Conservation (phyloP, 1,140 invertebrate genomes). For the Drosophila melanica region DNA sequence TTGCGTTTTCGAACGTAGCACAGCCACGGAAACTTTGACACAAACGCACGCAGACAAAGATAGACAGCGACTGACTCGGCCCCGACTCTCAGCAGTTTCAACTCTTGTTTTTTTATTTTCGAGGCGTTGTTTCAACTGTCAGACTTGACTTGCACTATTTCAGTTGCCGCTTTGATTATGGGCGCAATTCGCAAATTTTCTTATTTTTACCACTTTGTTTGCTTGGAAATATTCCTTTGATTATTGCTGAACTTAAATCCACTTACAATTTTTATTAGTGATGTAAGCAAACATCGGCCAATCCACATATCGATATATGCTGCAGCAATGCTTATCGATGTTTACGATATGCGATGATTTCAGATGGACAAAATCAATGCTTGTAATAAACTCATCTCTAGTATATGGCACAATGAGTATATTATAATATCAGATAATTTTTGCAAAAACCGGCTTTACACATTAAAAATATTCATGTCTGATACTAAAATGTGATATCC, state of each 20-base stretch:
- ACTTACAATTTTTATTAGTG: constrained; percentile 50
- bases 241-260: constrained; percentile 37
- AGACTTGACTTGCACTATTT: constrained; percentile 31
- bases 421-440: too few species aligned
- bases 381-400: background rate
- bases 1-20: constrained; percentile 57
- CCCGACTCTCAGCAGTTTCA: constrained; percentile 28
- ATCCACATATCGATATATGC: background rate
- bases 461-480: too few species aligned
- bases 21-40: constrained; percentile 54
- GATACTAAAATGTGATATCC: too few species aligned
- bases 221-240: constrained; percentile 21
- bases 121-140: constrained; percentile 28
- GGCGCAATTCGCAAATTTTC: constrained; percentile 12
- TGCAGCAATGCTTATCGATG: background rate
- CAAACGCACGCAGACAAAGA: constrained; percentile 74
- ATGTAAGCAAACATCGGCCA: constrained; percentile 18
- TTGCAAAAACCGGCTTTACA: too few species aligned
- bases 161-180: background rate
- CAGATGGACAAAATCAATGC: background rate
- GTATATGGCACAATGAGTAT: background rate
- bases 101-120: constrained; percentile 66
- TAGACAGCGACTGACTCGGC: constrained; percentile 62
- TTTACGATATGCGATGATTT: background rate
- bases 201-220: constrained; percentile 32